Evolutionary conservation across 2,797 vertebrate genomes (phyloP), one percentile per base, ranked within the genome.

Genomic region (Pseudochirops corinnae): DNA sequence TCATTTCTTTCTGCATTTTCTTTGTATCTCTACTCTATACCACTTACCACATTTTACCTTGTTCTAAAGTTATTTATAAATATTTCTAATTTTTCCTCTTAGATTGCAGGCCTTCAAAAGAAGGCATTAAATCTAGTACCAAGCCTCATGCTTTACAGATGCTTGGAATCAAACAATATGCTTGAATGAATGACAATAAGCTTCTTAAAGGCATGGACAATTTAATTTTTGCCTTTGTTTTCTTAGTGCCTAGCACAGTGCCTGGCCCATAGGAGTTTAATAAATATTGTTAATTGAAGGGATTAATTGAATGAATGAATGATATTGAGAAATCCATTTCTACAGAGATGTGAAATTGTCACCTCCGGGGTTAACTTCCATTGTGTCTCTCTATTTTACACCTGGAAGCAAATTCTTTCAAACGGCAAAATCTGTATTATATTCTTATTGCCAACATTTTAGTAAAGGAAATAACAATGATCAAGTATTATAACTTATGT

Each of bases 361-460:
- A 74, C 2, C 33, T 16, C 52, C 91, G 29, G 90, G 26, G 26
- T 56, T 29, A 92, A 12, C n/a, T 56, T 95, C 67, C 50, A 91
- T 90, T 58, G 58, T 53, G 33, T 10, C 12, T 31, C 0, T 67
- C 87, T 91, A 4, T 56, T 56, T 94, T 94, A 67, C 2, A 18
- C 55, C 55, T 95, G 90, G 3, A 93, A 29, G 74, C 16, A 60
- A 92, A 28, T 93, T 96, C 87, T 90, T 93, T 95, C 24, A 21
- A 56, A 50, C n/a, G 62, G 62, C 4, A 67, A 14, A 3, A 62
- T 13, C 12, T 62, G 3, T 62, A 33, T 67, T 67, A 67, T 16
- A n/a, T n/a, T 67, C 16, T 67, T n/a, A 67, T n/a, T n/a, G 62
- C n/a, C 33, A 16, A n/a, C 33, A 67, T n/a, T n/a, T 67, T 16